Evolutionary conservation across 2,888 invertebrate species (phyloP), one percentile per base, ranked within the genome.

Genomic region (Ecliptopera silaceata): DNA sequence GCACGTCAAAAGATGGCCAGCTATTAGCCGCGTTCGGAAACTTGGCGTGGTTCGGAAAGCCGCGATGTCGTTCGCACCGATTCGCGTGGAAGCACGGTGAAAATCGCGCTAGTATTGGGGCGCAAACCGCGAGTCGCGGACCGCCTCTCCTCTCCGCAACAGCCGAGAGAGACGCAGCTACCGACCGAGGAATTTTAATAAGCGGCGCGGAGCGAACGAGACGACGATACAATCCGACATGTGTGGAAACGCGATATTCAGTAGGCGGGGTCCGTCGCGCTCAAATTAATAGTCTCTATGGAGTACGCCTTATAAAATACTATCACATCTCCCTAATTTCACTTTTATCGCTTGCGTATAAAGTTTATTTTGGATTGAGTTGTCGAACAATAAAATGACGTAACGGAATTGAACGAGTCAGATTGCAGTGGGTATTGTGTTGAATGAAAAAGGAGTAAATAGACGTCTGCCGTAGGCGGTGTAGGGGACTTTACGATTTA

Each of bases 371-470:
- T 81, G 1, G 59, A 10, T 15, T 64, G 69, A 38, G 1, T 26
- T 15, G 53, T 66, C 55, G 39, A 47, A 57, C 56, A 72, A 70
- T 75, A 76, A 79, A 82, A 71, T 74, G 82, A 77, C 80, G 82
- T 88, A 82, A 80, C 68, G 77, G 66, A 76, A 66, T 70, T 68
- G 70, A 71, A 72, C 65, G 76, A 70, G 76, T 85, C 79, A 81
- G 85, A 88, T 89, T 90, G 90, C 90, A 90, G 84, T 76, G 75
- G 82, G 88, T 89, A 90, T 91, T 91, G 91, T 91, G 88, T 86
- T 90, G 88, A 90, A 88, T 90, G 89, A 90, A 91, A 91, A 90
- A 90, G 91, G 89, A 90, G 91, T 91, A 91, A 91, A 90, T 90
- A 89, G 88, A 84, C 78, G 74, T 80, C 79, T 79, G 86, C 86